Percentiles rank a stretch among this genome's conserved stretches.
These are phyloP conservation scores for Hirtodrosophila alboralis DNA, from an alignment of 2,888 invertebrate species.

Conservation along the genomic window DNA sequence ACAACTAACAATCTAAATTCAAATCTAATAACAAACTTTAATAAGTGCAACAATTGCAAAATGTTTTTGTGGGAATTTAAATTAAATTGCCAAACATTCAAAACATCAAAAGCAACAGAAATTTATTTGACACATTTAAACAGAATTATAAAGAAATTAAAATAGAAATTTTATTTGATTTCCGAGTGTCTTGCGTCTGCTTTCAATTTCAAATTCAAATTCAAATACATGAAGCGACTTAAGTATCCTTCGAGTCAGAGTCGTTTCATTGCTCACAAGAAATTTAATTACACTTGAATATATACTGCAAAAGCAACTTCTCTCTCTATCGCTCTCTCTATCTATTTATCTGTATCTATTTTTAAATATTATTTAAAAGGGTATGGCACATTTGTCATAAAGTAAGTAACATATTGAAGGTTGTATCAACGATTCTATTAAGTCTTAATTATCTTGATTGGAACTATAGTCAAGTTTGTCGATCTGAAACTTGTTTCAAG, in stretches of 20 bases:
- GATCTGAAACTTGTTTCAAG: too few relatives aligned
- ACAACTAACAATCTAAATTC: neutral
- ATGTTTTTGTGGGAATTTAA: constrained; percentile 20
- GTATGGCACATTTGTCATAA: too few relatives aligned
- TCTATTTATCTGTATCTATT: neutral
- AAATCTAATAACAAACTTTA: constrained; percentile 1
- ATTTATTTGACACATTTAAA: constrained; percentile 18
- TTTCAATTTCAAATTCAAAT: constrained; percentile 27
- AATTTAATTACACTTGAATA: constrained; percentile 54
- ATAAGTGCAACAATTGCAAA: constrained; percentile 18
- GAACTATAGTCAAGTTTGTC: too few relatives aligned
- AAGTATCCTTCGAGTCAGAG: constrained; percentile 31
- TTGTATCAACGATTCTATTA: too few relatives aligned
- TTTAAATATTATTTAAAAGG: constrained; percentile 1
- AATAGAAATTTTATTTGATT: constrained; percentile 33
- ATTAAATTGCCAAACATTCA: neutral
- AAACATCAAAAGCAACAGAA: constrained; percentile 26
- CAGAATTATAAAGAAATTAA: constrained; percentile 7
- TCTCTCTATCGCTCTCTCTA: neutral
- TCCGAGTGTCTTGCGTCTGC: constrained; percentile 21
- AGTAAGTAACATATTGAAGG: too few relatives aligned
- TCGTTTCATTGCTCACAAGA: constrained; percentile 37
- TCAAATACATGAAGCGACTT: constrained; percentile 14
- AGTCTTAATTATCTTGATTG: too few relatives aligned
- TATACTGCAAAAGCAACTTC: constrained; percentile 15